Base-by-base conservation (phyloP, 2,888 invertebrate species). In the Apodemia mormo region DNA sequence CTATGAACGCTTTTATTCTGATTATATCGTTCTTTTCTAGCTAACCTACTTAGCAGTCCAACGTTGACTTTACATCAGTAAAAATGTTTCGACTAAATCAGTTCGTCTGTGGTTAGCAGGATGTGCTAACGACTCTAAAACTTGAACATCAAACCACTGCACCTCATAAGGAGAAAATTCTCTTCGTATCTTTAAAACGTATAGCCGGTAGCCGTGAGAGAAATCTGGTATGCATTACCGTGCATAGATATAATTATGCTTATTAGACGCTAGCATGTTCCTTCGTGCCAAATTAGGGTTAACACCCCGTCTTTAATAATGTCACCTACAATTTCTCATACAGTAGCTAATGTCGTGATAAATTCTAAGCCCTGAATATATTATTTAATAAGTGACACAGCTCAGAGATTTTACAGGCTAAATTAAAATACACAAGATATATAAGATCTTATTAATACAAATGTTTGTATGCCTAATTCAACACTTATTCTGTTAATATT, bases 251-350 rank as follows among this genome's bases (percentile, higher is more conserved):
- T 61, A 61, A 61, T 61, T 61, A 61, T 61, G 61, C 61, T 33
- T 33, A 61, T 33, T 33, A 61, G 61, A 61, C 30, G 33, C 61
- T 14, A 61, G 61, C 61, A 61, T 61, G 61, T 61, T 61, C 61
- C 61, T 61, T 30, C 61, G 33, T 33, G 61, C 61, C 61, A 64
- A 70, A 68, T 71, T 67, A 69, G 52, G 69, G 70, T 68, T 68
- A 69, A 72, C 71, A 68, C 54, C 72, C 71, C 72, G 45, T 71
- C 71, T 68, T 68, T 68, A 71, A 71, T 71, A 67, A 71, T 71
- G 73, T 73, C 74, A 73, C 73, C 72, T 73, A 72, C 75, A 71
- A 79, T 79, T 75, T 78, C 76, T 79, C 78, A 75, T 71, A 70
- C 72, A 65, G 64, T 76, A 76, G 37, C 58, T 64, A 64, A 64